Evolutionary conservation across 1,140 invertebrate species (phyloP).

Genomic region (Holotrichia oblita): DNA sequence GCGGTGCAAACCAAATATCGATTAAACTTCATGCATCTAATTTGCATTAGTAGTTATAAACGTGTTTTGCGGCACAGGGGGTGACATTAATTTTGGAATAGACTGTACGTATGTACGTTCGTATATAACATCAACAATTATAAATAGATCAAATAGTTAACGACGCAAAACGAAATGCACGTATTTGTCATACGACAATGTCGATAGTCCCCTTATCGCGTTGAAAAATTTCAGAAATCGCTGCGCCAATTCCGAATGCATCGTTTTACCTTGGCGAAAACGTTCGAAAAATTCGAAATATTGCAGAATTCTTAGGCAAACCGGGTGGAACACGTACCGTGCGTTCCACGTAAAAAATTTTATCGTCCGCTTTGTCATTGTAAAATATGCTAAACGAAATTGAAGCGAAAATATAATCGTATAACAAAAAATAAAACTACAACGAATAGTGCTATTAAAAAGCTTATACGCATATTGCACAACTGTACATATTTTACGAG

Average conservation of each 20-base stretch:
- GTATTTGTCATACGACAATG: background rate
- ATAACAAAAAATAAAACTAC: background rate
- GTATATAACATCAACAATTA: background rate
- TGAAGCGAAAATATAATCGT: background rate
- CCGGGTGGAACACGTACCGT: background rate
- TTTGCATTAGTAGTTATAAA: no score
- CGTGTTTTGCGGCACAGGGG: no score
- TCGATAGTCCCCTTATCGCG: background rate
- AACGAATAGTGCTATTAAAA: background rate
- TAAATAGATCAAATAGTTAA: background rate
- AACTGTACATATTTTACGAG: background rate
- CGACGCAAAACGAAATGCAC: background rate
- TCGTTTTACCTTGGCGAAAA: constrained; percentile 1
- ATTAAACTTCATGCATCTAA: no score
- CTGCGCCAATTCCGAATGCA: constrained; percentile 6
- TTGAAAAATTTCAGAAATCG: background rate
- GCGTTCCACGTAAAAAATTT: background rate
- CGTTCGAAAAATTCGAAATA: constrained; percentile 8
- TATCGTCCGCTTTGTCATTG: constrained; percentile 4
- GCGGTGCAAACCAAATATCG: no score
- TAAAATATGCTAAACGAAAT: background rate
- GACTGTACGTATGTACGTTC: background rate
- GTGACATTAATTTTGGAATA: no score
- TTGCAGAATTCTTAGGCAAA: constrained; percentile 8
- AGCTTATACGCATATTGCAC: background rate